Base-by-base conservation (phyloP, 2,797 vertebrate genomes). In the Tapera naevia region DNA sequence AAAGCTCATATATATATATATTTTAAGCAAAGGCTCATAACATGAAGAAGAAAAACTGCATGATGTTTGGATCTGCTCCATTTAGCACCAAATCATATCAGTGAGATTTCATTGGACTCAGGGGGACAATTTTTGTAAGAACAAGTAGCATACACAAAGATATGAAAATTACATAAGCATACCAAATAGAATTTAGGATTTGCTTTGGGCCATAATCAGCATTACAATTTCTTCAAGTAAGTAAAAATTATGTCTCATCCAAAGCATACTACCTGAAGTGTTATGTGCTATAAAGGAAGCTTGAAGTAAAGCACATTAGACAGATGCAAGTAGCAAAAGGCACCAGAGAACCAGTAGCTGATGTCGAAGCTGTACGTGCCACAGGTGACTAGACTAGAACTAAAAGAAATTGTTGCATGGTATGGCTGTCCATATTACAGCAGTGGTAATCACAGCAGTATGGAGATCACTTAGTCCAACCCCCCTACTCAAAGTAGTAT, bases 81-180 rank as follows among this genome's bases (percentile, higher is more conserved):
- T 93, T 93, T 96, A 94, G 82, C 70, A 88, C 58, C 88, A 91
- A 94, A 74, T 78, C 33, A 4, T 61, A 89, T 62, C 80, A 88
- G 41, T 43, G 61, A 94, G 69, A 88, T 91, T 89, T 89, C 83
- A 71, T 17, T 86, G 83, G 69, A 93, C 82, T 91, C 91, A 70
- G 14, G 86, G 93, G 89, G 58, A 72, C 85, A 81, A 79, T 94
- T 80, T 93, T 66, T 86, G 48, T 46, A 86, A 56, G 53, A 88
- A 91, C 50, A 80, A 89, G 53, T 37, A 66, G 73, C 33, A 88
- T 56, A 91, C 11, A 96, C 41, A 75, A 74, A 89, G 62, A 91
- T 65, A 86, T 9, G 25, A 93, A 91, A 88, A 75, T 75, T 89
- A 88, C 25, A 82, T 43, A 83, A 89, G 70, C 12, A 0, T 69